phyloP scores from a whole-genome alignment of 2,888 invertebrate species.

The Drosophila anomalata region DNA sequence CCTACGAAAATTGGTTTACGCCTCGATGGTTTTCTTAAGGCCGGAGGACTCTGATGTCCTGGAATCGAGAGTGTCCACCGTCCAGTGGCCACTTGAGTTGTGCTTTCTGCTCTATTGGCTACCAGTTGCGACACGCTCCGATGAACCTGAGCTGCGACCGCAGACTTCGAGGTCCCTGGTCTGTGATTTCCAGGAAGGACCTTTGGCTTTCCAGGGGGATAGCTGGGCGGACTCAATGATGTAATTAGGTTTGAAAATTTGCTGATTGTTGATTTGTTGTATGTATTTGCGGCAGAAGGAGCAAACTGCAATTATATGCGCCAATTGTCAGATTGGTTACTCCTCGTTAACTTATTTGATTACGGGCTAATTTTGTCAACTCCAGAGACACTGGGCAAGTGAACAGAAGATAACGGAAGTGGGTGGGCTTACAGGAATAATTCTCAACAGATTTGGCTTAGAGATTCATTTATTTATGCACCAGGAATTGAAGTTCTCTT shows the following conservation, averaged over 20 bases:
- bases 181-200: conserved; percentile 49
- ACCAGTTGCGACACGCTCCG: conserved; percentile 67
- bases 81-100: conserved; percentile 66
- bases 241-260: conserved; percentile 76
- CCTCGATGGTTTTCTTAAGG: conserved; percentile 61
- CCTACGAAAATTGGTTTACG: conserved; percentile 63
- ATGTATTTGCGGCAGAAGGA: conserved; percentile 30
- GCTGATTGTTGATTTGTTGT: conserved; percentile 63
- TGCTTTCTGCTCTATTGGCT: conserved; percentile 78
- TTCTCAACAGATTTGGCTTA: background rate
- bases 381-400: background rate
- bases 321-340: conserved; percentile 74
- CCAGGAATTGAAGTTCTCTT: background rate
- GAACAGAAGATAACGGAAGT: background rate
- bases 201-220: conserved; percentile 10
- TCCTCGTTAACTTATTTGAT: conserved; percentile 78
- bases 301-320: conserved; percentile 70
- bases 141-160: conserved; percentile 67
- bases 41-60: conserved; percentile 11
- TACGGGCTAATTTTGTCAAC: conserved; percentile 67
- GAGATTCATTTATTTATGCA: background rate
- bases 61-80: conserved; percentile 44
- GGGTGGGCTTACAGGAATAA: background rate
- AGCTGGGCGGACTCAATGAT: conserved; percentile 44
- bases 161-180: conserved; percentile 28